These are phyloP conservation scores for Apocrypta bakeri DNA, from an alignment of 1,140 invertebrate species.

Conservation along the genomic window DNA sequence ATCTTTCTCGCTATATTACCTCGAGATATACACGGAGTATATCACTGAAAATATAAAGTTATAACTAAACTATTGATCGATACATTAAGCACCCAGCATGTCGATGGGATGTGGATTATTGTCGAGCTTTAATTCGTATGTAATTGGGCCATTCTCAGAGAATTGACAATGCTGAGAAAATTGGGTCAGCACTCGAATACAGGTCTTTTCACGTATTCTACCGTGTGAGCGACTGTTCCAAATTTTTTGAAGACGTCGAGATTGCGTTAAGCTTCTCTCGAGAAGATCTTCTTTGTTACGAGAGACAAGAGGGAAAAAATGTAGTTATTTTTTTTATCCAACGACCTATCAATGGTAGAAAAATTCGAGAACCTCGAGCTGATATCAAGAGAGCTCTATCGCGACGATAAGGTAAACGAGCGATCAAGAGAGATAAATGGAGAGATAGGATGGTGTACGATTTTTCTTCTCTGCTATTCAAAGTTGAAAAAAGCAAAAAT, in stretches of 20 bases:
- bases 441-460: background rate
- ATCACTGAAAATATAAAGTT: too few species aligned
- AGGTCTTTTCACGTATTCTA: too few species aligned
- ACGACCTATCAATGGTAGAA: background rate
- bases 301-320: too few species aligned
- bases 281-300: background rate
- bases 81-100: too few species aligned
- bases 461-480: background rate
- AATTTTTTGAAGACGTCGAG: background rate
- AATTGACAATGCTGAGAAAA: conserved; percentile 3
- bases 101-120: too few species aligned
- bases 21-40: background rate
- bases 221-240: background rate
- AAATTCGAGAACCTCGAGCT: background rate
- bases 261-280: background rate
- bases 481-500: too few species aligned
- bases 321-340: background rate
- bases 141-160: conserved; percentile 3
- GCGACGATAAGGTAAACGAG: conserved; percentile 34
- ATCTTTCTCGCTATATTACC: background rate
- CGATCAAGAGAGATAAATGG: background rate
- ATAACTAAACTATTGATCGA: too few species aligned
- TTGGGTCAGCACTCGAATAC: background rate
- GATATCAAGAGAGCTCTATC: background rate
- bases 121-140: background rate